Conservation (phyloP, 2,797 vertebrate species). For the Urocyon cinereoargenteus region DNA sequence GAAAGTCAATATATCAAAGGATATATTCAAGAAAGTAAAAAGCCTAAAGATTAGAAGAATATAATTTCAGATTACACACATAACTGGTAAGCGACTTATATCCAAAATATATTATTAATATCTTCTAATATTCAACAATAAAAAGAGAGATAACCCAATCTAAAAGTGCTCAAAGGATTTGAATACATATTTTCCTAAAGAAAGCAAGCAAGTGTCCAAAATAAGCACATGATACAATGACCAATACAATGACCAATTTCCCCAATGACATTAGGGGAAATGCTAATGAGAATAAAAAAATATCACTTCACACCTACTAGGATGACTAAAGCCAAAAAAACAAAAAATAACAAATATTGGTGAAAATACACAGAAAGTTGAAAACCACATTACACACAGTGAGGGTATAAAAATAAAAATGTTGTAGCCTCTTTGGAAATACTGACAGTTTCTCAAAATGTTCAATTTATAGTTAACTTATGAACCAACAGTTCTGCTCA, state of each 20-base stretch:
- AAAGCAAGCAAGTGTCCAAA: neutral
- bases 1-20: neutral
- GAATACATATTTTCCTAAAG: neutral
- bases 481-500: neutral
- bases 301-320: neutral
- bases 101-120: neutral
- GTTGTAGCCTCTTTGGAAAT: neutral
- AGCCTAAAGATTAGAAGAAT: neutral
- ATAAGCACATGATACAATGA: neutral
- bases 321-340: neutral
- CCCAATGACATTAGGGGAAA: neutral
- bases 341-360: neutral
- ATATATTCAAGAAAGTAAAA: neutral
- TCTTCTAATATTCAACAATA: too few species aligned
- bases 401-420: accelerated
- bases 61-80: neutral
- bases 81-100: neutral
- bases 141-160: neutral
- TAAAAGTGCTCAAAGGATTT: neutral
- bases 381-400: neutral
- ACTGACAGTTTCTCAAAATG: neutral
- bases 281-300: neutral
- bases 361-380: neutral
- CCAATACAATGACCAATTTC: too few species aligned
- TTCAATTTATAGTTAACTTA: neutral